Evolutionary conservation across 2,113 vertebrate genomes (phyloP).

Genomic region (Bubo bubo): DNA sequence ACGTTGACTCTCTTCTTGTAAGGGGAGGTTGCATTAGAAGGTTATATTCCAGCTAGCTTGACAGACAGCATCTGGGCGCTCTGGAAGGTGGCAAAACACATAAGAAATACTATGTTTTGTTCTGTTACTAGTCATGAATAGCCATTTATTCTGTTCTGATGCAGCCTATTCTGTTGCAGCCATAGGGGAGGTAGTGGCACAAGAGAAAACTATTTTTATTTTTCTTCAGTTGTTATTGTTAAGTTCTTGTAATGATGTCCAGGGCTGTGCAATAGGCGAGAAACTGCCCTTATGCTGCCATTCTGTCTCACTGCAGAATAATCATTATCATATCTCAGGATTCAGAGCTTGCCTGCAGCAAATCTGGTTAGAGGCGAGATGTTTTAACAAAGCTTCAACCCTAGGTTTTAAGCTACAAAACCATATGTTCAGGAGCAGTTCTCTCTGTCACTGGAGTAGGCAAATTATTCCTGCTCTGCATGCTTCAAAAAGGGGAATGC

Average conservation of each 20-base stretch:
- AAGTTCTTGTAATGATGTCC: not conserved
- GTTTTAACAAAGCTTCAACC: not conserved
- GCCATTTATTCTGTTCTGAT: not conserved
- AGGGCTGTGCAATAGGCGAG: not conserved
- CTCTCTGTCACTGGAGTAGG: not conserved
- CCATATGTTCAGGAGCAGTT: not conserved
- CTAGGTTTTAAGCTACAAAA: not conserved
- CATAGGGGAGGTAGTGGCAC: not conserved
- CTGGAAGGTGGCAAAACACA: not conserved
- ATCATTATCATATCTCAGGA: not conserved
- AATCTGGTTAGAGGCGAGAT: not conserved
- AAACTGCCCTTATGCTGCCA: not conserved
- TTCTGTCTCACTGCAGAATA: not conserved
- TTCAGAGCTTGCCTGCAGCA: not conserved
- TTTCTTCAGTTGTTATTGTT: not conserved
- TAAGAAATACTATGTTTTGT: not conserved
- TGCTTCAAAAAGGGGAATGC: not conserved
- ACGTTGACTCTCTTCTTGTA: conserved; percentile 5
- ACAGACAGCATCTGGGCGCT: not conserved
- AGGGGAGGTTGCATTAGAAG: conserved; percentile 25
- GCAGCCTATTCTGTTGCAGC: not conserved
- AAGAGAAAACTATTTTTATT: not conserved
- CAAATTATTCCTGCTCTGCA: not conserved
- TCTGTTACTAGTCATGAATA: not conserved
- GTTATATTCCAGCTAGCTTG: not conserved